Conservation (phyloP, 2,888 invertebrate genomes). For the Gonocerus acuteangulatus region DNA sequence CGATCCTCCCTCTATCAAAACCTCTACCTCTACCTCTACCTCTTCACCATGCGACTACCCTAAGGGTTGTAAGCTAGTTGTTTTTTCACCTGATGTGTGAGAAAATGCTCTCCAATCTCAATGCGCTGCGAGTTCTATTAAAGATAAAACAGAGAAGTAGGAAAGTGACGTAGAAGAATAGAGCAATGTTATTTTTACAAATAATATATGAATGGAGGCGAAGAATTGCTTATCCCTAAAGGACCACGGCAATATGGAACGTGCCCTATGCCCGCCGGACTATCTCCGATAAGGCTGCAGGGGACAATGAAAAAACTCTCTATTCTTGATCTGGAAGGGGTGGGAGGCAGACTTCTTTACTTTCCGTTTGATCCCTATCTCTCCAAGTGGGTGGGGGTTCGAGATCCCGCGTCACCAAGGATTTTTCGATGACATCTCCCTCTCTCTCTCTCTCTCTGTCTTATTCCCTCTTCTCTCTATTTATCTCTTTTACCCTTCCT, state of each 20-base stretch:
- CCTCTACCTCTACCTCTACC: no score
- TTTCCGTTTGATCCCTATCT: conserved; percentile 20
- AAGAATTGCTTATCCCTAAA: no score
- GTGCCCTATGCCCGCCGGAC: neutral
- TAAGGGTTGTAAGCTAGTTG: no score
- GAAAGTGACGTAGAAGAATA: no score
- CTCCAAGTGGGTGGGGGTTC: neutral
- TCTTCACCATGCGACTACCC: no score
- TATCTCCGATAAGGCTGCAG: neutral
- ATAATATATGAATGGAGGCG: no score
- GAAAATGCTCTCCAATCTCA: no score
- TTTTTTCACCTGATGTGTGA: no score
- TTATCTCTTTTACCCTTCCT: neutral
- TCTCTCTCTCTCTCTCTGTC: neutral
- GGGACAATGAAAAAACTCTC: conserved; percentile 20
- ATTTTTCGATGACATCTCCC: conserved; percentile 17
- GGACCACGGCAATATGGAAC: conserved; percentile 8
- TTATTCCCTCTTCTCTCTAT: neutral
- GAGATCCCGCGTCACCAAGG: conserved; percentile 4
- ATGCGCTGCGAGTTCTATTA: no score
- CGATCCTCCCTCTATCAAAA: no score
- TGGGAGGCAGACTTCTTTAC: conserved; percentile 16
- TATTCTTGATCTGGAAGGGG: neutral
- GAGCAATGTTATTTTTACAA: no score
- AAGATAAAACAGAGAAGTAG: no score